phyloP scores from a whole-genome alignment of 2,888 invertebrate genomes.

The Mythimna ferrago region DNA sequence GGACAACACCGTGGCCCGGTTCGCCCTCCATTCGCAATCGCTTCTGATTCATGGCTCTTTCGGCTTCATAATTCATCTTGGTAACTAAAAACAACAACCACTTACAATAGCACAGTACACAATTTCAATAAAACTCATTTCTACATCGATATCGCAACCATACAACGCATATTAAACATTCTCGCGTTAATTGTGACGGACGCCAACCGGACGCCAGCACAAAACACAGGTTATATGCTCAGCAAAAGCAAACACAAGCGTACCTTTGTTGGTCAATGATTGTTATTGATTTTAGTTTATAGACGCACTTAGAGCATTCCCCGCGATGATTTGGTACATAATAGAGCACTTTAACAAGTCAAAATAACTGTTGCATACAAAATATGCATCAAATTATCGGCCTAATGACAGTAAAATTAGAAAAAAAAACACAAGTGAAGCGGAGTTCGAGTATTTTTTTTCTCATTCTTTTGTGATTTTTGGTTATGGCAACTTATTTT shows the following conservation, averaged over 20 bases:
- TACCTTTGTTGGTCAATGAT: slow-evolving; percentile 91
- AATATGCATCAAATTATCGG: slow-evolving; percentile 89
- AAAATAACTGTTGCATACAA: slow-evolving; percentile 89
- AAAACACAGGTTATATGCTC: slow-evolving; percentile 90
- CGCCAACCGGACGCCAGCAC: slow-evolving; percentile 90
- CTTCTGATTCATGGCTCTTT: slow-evolving; percentile 90
- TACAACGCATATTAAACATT: slow-evolving; percentile 77
- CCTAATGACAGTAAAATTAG: slow-evolving; percentile 90
- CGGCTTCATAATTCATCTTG: slow-evolving; percentile 90
- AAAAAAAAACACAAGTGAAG: slow-evolving; percentile 90
- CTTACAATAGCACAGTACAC: slow-evolving; percentile 70
- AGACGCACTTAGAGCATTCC: slow-evolving; percentile 86
- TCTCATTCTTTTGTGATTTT: slow-evolving; percentile 80
- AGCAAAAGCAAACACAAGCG: slow-evolving; percentile 90
- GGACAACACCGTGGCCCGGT: slow-evolving; percentile 89
- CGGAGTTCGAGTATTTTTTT: slow-evolving; percentile 86
- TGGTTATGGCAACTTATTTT: slow-evolving; percentile 44
- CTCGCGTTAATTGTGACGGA: slow-evolving; percentile 86
- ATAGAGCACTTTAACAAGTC: slow-evolving; percentile 85
- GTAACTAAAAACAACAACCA: slow-evolving; percentile 86
- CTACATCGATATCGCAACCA: slow-evolving; percentile 69
- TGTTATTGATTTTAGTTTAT: slow-evolving; percentile 90
- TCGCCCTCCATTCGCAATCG: slow-evolving; percentile 89
- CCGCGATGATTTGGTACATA: slow-evolving; percentile 86
- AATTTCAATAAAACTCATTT: slow-evolving; percentile 73